Evolutionary conservation across 2,797 vertebrate genomes (phyloP).

Genomic region (Sardinella longiceps): DNA sequence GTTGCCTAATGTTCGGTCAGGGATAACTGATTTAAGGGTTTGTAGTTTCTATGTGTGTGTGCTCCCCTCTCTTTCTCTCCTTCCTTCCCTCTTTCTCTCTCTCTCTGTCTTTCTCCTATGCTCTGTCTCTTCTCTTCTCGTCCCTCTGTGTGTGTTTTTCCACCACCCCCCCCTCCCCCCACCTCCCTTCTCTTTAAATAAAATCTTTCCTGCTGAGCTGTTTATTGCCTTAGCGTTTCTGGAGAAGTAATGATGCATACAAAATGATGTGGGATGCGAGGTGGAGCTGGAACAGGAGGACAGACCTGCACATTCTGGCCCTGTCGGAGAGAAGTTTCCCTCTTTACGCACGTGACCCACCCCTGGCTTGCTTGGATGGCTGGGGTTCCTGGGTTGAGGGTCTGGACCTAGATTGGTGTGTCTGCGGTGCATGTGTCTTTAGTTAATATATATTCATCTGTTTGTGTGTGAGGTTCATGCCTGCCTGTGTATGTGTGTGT

Average conservation of each 20-base stretch:
- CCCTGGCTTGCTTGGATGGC: too few relatives aligned
- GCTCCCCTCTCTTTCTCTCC: constrained; percentile 24
- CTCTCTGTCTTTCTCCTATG: background rate
- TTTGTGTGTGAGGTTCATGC: background rate
- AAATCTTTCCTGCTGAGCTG: constrained; percentile 67
- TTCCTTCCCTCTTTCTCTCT: constrained; percentile 28
- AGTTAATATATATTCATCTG: background rate
- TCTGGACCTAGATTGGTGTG: constrained; percentile 30
- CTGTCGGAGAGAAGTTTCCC: background rate
- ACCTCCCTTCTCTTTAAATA: constrained; percentile 64
- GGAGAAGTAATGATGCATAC: constrained; percentile 77
- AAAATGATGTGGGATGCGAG: constrained; percentile 68
- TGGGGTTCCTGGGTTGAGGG: background rate
- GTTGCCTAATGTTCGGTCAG: constrained; percentile 25
- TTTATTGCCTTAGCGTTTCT: constrained; percentile 78
- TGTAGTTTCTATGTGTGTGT: constrained; percentile 31
- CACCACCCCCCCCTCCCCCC: constrained; percentile 60
- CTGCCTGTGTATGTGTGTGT: background rate
- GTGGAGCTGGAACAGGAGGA: constrained; percentile 24
- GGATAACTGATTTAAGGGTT: constrained; percentile 18
- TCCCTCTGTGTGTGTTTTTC: constrained; percentile 30
- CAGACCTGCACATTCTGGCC: constrained; percentile 52
- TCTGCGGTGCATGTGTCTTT: constrained; percentile 21
- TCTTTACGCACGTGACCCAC: background rate
- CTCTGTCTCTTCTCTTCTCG: background rate